A percentile compares a stretch with the other conserved stretches of the same genome.
These are phyloP conservation scores for Anableps anableps DNA, from an alignment of 2,797 vertebrate species.

Conservation along the genomic window DNA sequence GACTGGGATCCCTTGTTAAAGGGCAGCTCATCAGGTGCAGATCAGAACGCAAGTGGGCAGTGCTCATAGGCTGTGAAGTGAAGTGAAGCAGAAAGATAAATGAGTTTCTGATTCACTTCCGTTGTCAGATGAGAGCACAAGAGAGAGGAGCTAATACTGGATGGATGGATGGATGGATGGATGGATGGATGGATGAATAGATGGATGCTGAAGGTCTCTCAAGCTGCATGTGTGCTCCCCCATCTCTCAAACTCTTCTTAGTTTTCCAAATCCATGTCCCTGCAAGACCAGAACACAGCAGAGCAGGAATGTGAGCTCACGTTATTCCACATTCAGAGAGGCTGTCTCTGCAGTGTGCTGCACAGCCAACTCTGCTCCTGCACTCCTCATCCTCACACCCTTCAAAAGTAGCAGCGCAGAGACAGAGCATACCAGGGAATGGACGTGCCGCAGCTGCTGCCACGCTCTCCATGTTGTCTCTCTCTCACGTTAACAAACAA, in stretches of 20 bases:
- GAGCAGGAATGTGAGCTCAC: constrained; percentile 40
- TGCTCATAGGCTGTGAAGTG: constrained; percentile 68
- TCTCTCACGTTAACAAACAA: constrained; percentile 52
- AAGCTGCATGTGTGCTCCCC: constrained; percentile 38
- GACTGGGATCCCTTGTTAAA: constrained; percentile 47
- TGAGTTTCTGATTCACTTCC: constrained; percentile 76
- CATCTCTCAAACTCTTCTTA: constrained; percentile 52
- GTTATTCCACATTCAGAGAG: constrained; percentile 41
- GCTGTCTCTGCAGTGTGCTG: constrained; percentile 47
- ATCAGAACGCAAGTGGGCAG: constrained; percentile 70
- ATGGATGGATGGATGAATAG: not conserved
- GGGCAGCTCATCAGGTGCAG: constrained; percentile 60
- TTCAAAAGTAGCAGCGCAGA: constrained; percentile 35
- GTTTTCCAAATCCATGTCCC: constrained; percentile 55
- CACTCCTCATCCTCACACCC: constrained; percentile 46
- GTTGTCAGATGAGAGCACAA: constrained; percentile 67
- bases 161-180: not conserved
- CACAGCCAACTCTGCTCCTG: constrained; percentile 43
- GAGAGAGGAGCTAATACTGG: constrained; percentile 32
- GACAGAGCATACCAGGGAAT: constrained; percentile 32
- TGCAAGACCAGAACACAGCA: constrained; percentile 65
- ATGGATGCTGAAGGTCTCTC: constrained; percentile 60
- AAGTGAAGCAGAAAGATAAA: constrained; percentile 65
- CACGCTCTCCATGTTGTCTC: constrained; percentile 39
- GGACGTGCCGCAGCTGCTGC: constrained; percentile 60